Evolutionary conservation across 2,797 vertebrate species (phyloP).

Genomic region (Sparus aurata): DNA sequence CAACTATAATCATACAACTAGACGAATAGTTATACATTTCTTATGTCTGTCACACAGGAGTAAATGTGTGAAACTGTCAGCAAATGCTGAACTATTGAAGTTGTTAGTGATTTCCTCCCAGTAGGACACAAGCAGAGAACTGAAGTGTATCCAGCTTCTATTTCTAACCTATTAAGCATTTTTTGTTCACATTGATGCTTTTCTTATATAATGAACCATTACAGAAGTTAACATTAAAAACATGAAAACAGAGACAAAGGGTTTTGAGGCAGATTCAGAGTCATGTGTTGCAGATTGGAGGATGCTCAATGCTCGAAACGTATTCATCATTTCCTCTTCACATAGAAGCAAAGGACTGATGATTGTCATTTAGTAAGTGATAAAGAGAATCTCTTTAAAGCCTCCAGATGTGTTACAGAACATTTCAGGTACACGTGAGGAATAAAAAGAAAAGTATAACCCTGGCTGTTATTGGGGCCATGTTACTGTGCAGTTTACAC

Average conservation of each 20-base stretch:
- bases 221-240: constrained; percentile 5
- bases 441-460: neutral
- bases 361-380: neutral
- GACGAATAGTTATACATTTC: too few species aligned
- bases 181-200: constrained; percentile 11
- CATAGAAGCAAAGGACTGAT: too few species aligned
- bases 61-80: constrained; percentile 19
- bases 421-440: neutral
- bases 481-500: neutral
- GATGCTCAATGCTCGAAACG: constrained; percentile 3
- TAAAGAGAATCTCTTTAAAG: neutral
- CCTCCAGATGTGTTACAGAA: neutral
- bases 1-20: too few species aligned
- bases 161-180: constrained; percentile 12
- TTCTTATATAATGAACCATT: constrained; percentile 11
- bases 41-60: constrained; percentile 23
- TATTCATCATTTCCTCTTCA: constrained; percentile 16
- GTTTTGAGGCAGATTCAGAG: constrained; percentile 19
- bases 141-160: constrained; percentile 6
- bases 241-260: constrained; percentile 15
- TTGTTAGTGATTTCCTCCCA: neutral
- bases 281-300: neutral
- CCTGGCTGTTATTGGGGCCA: neutral
- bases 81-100: constrained; percentile 16
- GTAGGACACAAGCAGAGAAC: constrained; percentile 15